Base-by-base conservation (phyloP, 2,113 vertebrate genomes). In the Dasyornis broadbenti region DNA sequence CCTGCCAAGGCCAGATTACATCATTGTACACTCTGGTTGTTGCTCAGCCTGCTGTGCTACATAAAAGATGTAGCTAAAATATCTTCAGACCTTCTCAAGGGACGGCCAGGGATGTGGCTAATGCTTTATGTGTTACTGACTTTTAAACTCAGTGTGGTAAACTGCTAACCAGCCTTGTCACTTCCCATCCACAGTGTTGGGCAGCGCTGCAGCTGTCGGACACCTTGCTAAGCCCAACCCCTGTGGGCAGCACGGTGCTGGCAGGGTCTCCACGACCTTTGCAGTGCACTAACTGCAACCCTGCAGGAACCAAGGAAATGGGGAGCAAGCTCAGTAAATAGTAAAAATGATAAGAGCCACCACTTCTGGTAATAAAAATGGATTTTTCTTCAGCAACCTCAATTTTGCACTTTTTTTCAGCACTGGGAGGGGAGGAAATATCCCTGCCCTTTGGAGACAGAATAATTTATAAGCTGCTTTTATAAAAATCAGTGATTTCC, bases 201-300 rank as follows among this genome's bases (percentile, higher is more conserved):
- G 39, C 37, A 75, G 59, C 0, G 0, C 15, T 49, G 69, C 30
- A 28, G 33, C 65, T 76, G 61, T 75, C 0, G 0, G 21, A 35
- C 26, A 57, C 26, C 40, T 77, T 57, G 18, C 42, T 31, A 35
- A 84, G 16, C 70, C 52, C 45, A 81, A 33, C 16, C 27, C 19
- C 35, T 20, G 33, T 1, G 0, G 54, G 17, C 37, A 9, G 27
- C 6, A 1, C 2, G 9, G 40, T 22, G 13, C 71, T 77, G 76
- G 19, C 59, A 63, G 52, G n/a, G 11, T 75, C n/a, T 69, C 14
- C 21, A 13, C 37, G n/a, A 59, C 61, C 8, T 79, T 44, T 69
- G 40, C 37, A 30, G 26, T 35, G 12, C 26, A 15, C n/a, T 10
- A 68, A 63, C 61, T 40, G 9, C 28, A 88, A 4, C 42, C 20